Base-by-base conservation (phyloP, 2,797 vertebrate species). In the Vultur gryphus region DNA sequence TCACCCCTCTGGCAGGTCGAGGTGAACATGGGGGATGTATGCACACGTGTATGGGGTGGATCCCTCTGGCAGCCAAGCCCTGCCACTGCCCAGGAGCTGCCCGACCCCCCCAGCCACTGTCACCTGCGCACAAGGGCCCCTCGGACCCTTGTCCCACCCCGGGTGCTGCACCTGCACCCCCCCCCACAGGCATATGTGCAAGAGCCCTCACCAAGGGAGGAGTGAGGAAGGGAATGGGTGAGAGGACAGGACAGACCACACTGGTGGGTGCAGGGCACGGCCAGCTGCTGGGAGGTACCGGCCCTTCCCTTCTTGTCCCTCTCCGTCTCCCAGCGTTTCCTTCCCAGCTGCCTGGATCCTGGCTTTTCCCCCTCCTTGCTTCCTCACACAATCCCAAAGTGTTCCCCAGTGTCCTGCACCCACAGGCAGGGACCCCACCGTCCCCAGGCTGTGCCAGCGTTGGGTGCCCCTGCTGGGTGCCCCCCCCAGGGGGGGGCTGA, bases 161-260 rank as follows among this genome's bases (percentile, higher is more conserved):
- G 0, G 3, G 6, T 71, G 41, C 49, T 76, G 49, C 52, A 35
- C 20, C 54, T 52, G 20, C 12, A 35, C 7, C 7, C 23, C 3
- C 6, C 15, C 3, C 11, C 57, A 2, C 41, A 20, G 51, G 8
- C 10, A 5, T 21, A 39, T 0, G 2, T 23, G 57, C 0, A 2
- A 44, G 31, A 51, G 28, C 48, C 33, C 29, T 72, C 0, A 0
- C 26, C 7, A 5, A 17, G 31, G 49, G 51, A n/a, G 48, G 21
- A 57, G 49, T 2, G 20, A 65, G 39, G 51, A 61, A 35, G 23
- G 41, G 25, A 8, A 11, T 15, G 8, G 14, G 7, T 48, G 64
- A 29, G 54, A 21, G 11, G 19, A 61, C 35, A 69, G 54, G 29
- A 10, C n/a, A 25, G 54, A n/a, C 16, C 18, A 15, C 21, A 2